Evolutionary conservation across 2,888 invertebrate genomes (phyloP).

Genomic region (Lycophotia porphyrea): DNA sequence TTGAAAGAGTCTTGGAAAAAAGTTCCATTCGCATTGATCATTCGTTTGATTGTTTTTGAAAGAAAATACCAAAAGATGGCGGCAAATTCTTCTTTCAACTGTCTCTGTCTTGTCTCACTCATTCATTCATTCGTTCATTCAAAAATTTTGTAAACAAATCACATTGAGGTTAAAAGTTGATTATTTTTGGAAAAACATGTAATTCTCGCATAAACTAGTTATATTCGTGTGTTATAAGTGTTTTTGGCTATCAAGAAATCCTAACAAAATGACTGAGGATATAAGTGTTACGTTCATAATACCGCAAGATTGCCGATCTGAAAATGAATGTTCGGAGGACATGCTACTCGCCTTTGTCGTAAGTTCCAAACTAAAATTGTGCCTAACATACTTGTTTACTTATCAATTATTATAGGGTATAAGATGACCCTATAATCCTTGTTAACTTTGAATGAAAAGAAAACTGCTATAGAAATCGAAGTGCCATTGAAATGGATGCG

Average conservation of each 20-base stretch:
- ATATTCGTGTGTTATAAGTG: not conserved
- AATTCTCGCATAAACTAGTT: not conserved
- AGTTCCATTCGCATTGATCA: no score
- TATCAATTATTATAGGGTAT: not conserved
- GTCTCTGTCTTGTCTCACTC: constrained; percentile 23
- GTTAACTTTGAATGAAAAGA: not conserved
- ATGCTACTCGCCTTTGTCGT: constrained; percentile 92
- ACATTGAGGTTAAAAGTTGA: constrained; percentile 51
- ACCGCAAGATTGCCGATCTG: constrained; percentile 83
- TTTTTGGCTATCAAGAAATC: not conserved
- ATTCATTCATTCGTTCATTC: constrained; percentile 19
- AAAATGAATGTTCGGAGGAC: constrained; percentile 90
- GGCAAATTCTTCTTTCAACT: constrained; percentile 45
- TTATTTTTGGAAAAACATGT: constrained; percentile 32
- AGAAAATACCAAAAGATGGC: constrained; percentile 35
- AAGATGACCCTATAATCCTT: not conserved
- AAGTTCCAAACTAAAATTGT: constrained; percentile 64
- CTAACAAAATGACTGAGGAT: constrained; percentile 79
- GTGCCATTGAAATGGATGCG: not conserved
- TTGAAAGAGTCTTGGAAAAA: not conserved
- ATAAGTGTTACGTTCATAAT: constrained; percentile 89
- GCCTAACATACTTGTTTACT: not conserved
- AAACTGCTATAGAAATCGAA: not conserved
- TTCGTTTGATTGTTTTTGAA: not conserved
- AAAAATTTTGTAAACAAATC: constrained; percentile 67